Evolutionary conservation across 2,113 vertebrate genomes (phyloP), one percentile per base, ranked within the genome.

Genomic region (Ardeotis arabs): DNA sequence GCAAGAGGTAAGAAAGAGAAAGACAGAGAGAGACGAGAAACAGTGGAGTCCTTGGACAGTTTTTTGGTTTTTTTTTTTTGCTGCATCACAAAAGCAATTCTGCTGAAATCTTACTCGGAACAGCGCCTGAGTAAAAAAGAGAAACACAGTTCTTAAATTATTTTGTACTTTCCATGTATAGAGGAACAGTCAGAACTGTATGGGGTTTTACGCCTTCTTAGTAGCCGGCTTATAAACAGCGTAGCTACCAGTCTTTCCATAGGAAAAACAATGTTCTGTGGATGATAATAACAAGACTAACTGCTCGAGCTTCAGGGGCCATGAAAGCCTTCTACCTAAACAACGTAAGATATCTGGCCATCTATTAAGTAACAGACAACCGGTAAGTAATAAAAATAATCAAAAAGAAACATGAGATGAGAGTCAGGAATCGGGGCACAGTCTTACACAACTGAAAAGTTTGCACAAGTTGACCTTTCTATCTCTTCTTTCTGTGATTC

Each of bases 121-220:
- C 93, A 80, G 52, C 1, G 91, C 84, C 84, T 97, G 96, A 97
- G 96, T 97, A 95, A 97, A 96, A 97, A 96, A 92, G 96, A 97
- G 96, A 97, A 97, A 97, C 84, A 72, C 53, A 63, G 94, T 95
- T 96, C 96, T 96, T 97, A 96, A 97, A 96, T 96, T 95, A 89
- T 97, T 97, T 96, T 95, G 96, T 97, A 97, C 96, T 97, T 97
- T 97, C 96, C 96, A 93, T 82, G 84, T 91, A 68, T 19, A 91
- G 96, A 95, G 91, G 96, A 96, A 96, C 95, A 97, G 96, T 97
- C 96, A 97, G 93, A 97, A 96, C 96, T 70, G 96, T 94, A 94
- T 94, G 93, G 94, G 96, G 96, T 91, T 97, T 97, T 97, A 96
- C 96, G 87, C 93, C 89, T 95, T 92, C 95, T 83, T 76, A 69